These are phyloP conservation scores for Syngnathus floridae DNA, from an alignment of 2,113 vertebrate species.

Conservation along the genomic window DNA sequence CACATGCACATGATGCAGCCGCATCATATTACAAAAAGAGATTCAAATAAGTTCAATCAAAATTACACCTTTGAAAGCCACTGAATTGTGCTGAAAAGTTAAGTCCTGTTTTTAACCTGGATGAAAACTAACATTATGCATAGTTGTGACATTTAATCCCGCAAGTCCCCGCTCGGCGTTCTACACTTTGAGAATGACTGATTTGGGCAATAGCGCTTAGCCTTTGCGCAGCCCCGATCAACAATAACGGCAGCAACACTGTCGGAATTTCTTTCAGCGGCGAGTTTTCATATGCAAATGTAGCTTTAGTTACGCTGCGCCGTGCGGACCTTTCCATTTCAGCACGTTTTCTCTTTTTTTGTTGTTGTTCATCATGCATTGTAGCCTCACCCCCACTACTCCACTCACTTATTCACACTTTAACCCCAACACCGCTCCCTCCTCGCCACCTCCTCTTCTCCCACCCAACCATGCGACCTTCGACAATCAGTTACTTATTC, in stretches of 20 bases:
- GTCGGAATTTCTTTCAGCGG: conserved; percentile 69
- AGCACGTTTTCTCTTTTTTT: conserved; percentile 56
- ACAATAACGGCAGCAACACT: conserved; percentile 58
- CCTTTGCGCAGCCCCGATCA: background rate
- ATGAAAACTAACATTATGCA: background rate
- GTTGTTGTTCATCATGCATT: conserved; percentile 69
- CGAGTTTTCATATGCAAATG: conserved; percentile 79
- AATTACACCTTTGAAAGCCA: no score
- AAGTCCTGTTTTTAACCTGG: background rate
- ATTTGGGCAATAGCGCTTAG: background rate
- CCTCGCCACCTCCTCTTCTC: background rate
- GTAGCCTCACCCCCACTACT: conserved; percentile 57
- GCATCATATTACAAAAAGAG: no score
- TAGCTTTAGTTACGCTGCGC: conserved; percentile 78
- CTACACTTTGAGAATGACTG: background rate
- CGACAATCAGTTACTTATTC: background rate
- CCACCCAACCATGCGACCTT: background rate
- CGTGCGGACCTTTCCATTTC: conserved; percentile 72
- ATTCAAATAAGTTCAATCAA: no score
- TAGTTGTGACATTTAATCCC: background rate
- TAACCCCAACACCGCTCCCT: background rate
- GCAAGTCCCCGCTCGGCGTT: background rate
- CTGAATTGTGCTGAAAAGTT: background rate
- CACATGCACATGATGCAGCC: no score
- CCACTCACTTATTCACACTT: conserved; percentile 64